These are phyloP conservation scores for Phania funesta DNA, from an alignment of 2,888 invertebrate species.

Conservation along the genomic window DNA sequence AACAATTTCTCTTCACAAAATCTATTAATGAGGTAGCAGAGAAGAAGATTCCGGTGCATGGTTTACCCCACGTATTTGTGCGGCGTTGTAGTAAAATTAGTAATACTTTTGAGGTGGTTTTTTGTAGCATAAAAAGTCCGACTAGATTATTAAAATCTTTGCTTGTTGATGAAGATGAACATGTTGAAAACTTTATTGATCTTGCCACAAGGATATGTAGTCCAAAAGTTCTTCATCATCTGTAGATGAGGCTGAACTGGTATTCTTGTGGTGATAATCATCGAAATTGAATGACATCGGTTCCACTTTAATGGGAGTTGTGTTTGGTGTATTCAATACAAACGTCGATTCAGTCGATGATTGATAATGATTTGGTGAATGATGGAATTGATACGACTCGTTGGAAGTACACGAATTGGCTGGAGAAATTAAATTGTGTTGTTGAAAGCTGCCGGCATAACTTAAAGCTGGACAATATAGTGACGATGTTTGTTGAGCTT, in stretches of 20 bases:
- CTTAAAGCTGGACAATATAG: constrained; percentile 55
- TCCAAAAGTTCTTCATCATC: constrained; percentile 95
- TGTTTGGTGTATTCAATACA: constrained; percentile 66
- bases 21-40: constrained; percentile 73
- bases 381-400: constrained; percentile 65
- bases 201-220: constrained; percentile 79
- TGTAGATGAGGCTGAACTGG: constrained; percentile 82
- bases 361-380: constrained; percentile 64
- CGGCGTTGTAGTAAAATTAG: constrained; percentile 52
- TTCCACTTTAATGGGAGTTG: constrained; percentile 67
- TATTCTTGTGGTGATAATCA: constrained; percentile 53
- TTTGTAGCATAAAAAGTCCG: constrained; percentile 23
- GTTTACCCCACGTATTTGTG: constrained; percentile 42
- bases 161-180: constrained; percentile 41
- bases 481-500: constrained; percentile 17
- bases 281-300: constrained; percentile 44
- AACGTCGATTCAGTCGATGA: constrained; percentile 68
- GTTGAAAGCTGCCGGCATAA: constrained; percentile 68
- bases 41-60: not conserved
- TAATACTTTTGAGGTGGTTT: constrained; percentile 58
- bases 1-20: constrained; percentile 54
- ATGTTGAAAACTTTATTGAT: constrained; percentile 70
- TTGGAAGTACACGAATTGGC: constrained; percentile 71
- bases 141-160: constrained; percentile 59
- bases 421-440: constrained; percentile 72